Evolutionary conservation across 1,140 invertebrate genomes (phyloP).

Genomic region (Apis dorsata): DNA sequence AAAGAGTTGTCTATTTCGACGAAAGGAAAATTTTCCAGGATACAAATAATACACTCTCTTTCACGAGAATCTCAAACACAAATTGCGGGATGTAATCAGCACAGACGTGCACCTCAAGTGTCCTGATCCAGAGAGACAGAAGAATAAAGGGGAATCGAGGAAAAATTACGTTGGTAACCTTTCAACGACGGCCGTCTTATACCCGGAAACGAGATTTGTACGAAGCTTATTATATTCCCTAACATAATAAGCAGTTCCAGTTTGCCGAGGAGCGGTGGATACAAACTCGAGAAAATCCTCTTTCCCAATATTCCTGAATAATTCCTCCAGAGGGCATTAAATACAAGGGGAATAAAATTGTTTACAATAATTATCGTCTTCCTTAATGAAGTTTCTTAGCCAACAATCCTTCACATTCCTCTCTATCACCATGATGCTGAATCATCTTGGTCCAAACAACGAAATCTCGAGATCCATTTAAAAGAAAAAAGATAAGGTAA

Average conservation of each 20-base stretch:
- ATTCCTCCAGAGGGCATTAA: neutral
- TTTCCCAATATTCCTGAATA: neutral
- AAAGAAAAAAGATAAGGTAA: neutral
- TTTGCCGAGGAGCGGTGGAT: neutral
- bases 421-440: neutral
- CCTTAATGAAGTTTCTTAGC: neutral
- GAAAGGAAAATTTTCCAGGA: neutral
- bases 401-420: neutral
- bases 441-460: neutral
- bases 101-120: neutral
- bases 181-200: neutral
- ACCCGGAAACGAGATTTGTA: conserved; percentile 20
- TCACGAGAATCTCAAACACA: neutral
- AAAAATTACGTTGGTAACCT: neutral
- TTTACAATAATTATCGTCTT: conserved; percentile 24
- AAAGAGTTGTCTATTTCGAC: no score
- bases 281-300: neutral
- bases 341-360: conserved; percentile 16
- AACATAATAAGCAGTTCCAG: conserved; percentile 10
- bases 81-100: neutral
- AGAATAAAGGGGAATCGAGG: neutral
- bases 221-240: conserved; percentile 9
- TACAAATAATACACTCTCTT: neutral
- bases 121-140: no score
- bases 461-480: neutral